These are phyloP conservation scores for Habrosyne pyritoides DNA, from an alignment of 2,888 invertebrate species.

Conservation along the genomic window DNA sequence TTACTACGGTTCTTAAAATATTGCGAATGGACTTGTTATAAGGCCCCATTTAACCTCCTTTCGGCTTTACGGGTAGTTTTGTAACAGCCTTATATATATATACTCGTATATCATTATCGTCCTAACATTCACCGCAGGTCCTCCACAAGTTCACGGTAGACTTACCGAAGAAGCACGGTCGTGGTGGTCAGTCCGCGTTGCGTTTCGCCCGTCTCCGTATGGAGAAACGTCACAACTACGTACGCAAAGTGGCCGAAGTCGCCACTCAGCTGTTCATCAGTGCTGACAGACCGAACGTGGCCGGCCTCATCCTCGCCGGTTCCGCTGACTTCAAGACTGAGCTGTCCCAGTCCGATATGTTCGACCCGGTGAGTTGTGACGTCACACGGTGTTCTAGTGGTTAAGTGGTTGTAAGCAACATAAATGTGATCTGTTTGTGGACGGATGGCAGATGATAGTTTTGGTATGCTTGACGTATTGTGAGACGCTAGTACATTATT, in stretches of 20 bases:
- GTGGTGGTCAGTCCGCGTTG: conserved; percentile 99
- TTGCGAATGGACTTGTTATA: too few relatives aligned
- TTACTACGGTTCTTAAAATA: too few relatives aligned
- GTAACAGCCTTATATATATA: too few relatives aligned
- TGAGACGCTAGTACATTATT: too few relatives aligned
- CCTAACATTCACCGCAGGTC: conserved; percentile 79
- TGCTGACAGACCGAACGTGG: conserved; percentile 98
- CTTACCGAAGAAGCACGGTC: conserved; percentile 99
- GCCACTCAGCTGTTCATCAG: conserved; percentile 98
- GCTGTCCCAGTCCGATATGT: conserved; percentile 99
- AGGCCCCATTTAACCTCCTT: too few relatives aligned
- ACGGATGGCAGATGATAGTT: too few relatives aligned
- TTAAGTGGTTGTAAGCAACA: too few relatives aligned
- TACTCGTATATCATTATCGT: too few relatives aligned
- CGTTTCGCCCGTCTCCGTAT: conserved; percentile 99
- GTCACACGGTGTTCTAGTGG: too few relatives aligned
- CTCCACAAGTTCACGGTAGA: conserved; percentile 99
- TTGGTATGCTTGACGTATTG: too few relatives aligned
- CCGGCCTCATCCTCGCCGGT: conserved; percentile 98
- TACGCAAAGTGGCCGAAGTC: conserved; percentile 92
- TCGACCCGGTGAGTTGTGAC: conserved; percentile 98
- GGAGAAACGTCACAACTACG: conserved; percentile 99
- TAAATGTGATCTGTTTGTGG: too few relatives aligned
- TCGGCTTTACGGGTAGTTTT: too few relatives aligned
- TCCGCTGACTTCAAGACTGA: conserved; percentile 99